Evolutionary conservation across 2,888 invertebrate species (phyloP).

Genomic region (Eupithecia insigniata): DNA sequence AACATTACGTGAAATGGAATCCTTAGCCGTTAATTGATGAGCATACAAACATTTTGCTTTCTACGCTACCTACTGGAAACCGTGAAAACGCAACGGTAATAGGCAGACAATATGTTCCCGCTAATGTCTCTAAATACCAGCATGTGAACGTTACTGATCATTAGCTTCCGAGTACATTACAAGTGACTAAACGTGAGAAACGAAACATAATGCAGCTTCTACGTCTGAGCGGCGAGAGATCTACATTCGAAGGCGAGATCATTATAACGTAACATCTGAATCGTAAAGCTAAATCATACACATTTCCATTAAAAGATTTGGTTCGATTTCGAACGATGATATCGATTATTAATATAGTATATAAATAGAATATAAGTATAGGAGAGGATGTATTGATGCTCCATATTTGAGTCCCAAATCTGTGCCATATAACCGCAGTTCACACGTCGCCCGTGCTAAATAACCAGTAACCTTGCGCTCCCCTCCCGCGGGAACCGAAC

Average conservation of each 20-base stretch:
- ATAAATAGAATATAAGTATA: too few relatives aligned
- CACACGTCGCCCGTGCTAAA: conserved; percentile 67
- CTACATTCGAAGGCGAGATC: conserved; percentile 20
- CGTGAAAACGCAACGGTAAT: conserved; percentile 13
- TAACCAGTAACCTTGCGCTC: conserved; percentile 74
- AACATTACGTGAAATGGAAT: conserved; percentile 17
- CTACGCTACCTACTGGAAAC: conserved; percentile 12
- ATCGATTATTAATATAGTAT: conserved; percentile 5
- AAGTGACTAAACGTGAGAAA: conserved; percentile 42
- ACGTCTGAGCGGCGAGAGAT: conserved; percentile 25
- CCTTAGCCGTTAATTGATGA: neutral
- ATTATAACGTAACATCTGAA: conserved; percentile 13
- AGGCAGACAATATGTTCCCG: conserved; percentile 11
- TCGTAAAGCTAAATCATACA: conserved; percentile 6
- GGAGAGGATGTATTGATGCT: conserved; percentile 5
- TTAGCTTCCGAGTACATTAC: conserved; percentile 37
- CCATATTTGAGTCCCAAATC: conserved; percentile 34
- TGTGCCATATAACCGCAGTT: conserved; percentile 35
- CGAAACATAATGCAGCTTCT: conserved; percentile 35
- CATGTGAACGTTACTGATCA: conserved; percentile 34
- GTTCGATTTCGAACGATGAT: neutral
- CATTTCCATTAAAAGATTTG: neutral
- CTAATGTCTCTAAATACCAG: conserved; percentile 28
- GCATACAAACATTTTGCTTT: conserved; percentile 12
- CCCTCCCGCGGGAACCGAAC: conserved; percentile 76